A percentile compares a stretch with the other conserved stretches of the same genome.
Evolutionary conservation across 2,888 invertebrate species (phyloP).

Genomic region (Dione juno): DNA sequence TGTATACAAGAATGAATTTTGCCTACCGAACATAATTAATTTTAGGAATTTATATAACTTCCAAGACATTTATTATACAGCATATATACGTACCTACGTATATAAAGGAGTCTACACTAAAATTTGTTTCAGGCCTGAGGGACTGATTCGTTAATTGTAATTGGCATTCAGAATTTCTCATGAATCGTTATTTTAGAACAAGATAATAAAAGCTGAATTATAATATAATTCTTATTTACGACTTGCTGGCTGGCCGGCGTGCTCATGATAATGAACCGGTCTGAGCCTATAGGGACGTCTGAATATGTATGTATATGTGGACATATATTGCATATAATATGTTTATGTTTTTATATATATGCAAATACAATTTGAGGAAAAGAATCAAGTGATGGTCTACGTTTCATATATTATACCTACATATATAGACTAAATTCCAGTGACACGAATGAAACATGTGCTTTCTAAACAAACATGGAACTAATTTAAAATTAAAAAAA

Average conservation of each 20-base stretch:
- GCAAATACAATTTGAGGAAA: no score
- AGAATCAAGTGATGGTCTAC: no score
- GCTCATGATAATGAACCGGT: slow-evolving; percentile 5
- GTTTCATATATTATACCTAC: no score
- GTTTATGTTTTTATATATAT: no score
- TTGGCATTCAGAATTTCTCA: slow-evolving; percentile 13
- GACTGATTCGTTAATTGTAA: slow-evolving; percentile 11
- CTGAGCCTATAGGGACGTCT: not conserved
- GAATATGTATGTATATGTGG: not conserved
- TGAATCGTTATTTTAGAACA: slow-evolving; percentile 13
- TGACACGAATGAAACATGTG: no score
- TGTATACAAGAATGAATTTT: not conserved
- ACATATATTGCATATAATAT: not conserved
- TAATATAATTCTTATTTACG: slow-evolving; percentile 20
- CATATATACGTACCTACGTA: not conserved
- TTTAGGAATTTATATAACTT: not conserved
- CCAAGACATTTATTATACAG: not conserved
- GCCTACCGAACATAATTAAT: not conserved
- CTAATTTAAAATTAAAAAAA: no score
- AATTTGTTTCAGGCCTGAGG: slow-evolving; percentile 18
- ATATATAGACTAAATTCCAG: no score
- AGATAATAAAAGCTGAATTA: slow-evolving; percentile 16
- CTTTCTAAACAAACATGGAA: no score
- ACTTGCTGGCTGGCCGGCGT: not conserved
- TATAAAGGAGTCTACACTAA: not conserved